Conservation (phyloP, 2,113 vertebrate species). For the Urocitellus parryii region DNA sequence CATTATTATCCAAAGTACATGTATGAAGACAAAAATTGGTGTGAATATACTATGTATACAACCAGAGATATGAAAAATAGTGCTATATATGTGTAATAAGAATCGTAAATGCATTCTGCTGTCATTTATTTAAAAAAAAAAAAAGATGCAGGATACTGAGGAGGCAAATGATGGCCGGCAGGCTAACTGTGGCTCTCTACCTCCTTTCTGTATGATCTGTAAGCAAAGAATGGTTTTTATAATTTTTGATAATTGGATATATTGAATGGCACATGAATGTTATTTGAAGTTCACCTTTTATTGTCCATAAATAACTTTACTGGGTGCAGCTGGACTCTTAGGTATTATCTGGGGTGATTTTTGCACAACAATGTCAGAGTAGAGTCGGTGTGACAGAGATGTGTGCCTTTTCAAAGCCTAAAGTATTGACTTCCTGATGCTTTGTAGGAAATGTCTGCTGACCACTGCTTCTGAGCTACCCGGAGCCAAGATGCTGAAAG, state of each 20-base stretch:
- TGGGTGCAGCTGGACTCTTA: background rate
- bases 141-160: background rate
- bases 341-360: background rate
- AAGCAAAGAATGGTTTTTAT: background rate
- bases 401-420: background rate
- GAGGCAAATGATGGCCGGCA: background rate
- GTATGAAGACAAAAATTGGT: too few relatives aligned
- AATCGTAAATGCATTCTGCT: too few relatives aligned
- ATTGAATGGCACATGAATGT: constrained; percentile 35
- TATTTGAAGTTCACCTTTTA: constrained; percentile 38
- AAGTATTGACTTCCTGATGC: background rate
- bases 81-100: too few relatives aligned
- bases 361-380: background rate
- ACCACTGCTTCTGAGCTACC: background rate
- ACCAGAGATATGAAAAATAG: too few relatives aligned
- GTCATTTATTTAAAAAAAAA: too few relatives aligned
- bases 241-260: constrained; percentile 2
- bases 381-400: background rate
- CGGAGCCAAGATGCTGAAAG: background rate
- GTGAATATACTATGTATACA: too few relatives aligned
- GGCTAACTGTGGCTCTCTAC: background rate
- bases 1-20: too few relatives aligned
- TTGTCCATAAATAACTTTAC: constrained; percentile 5
- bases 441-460: background rate
- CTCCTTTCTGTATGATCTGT: background rate